These are phyloP conservation scores for Blera fallax DNA, from an alignment of 2,888 invertebrate species.

Conservation along the genomic window DNA sequence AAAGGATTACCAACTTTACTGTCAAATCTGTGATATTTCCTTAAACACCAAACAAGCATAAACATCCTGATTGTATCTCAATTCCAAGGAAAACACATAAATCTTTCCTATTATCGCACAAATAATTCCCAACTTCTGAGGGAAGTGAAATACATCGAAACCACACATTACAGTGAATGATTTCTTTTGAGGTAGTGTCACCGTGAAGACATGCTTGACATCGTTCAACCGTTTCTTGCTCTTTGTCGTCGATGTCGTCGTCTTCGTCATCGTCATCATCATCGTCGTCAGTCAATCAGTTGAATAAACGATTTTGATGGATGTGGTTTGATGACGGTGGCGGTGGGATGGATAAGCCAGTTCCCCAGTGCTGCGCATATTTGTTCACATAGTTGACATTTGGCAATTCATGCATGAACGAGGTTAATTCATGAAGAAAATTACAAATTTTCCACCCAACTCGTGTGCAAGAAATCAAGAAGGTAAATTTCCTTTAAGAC, in stretches of 20 bases:
- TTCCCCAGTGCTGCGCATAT: neutral
- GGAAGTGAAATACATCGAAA: slow-evolving; percentile 12
- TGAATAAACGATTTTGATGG: slow-evolving; percentile 42
- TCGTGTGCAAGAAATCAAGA: neutral
- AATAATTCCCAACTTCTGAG: slow-evolving; percentile 5
- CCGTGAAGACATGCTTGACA: slow-evolving; percentile 4
- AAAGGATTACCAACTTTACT: slow-evolving; percentile 5
- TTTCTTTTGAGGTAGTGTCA: slow-evolving; percentile 23
- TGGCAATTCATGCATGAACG: slow-evolving; percentile 33
- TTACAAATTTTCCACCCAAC: slow-evolving; percentile 11
- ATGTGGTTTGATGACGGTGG: slow-evolving; percentile 15
- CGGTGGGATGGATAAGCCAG: neutral
- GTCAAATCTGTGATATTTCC: neutral
- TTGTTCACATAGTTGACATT: slow-evolving; percentile 9
- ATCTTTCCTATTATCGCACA: slow-evolving; percentile 9
- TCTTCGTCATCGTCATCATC: neutral
- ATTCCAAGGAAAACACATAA: slow-evolving; percentile 16
- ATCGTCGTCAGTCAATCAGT: slow-evolving; percentile 35
- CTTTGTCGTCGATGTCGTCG: neutral
- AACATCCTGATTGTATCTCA: neutral
- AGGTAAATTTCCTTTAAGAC: neutral
- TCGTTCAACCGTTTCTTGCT: slow-evolving; percentile 13
- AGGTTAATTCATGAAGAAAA: slow-evolving; percentile 50
- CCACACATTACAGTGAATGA: slow-evolving; percentile 39
- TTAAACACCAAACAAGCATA: slow-evolving; percentile 3